Percentiles rank a stretch among this genome's conserved stretches.
Evolutionary conservation across 2,113 vertebrate species (phyloP).

Genomic region (Vicugna pacos): DNA sequence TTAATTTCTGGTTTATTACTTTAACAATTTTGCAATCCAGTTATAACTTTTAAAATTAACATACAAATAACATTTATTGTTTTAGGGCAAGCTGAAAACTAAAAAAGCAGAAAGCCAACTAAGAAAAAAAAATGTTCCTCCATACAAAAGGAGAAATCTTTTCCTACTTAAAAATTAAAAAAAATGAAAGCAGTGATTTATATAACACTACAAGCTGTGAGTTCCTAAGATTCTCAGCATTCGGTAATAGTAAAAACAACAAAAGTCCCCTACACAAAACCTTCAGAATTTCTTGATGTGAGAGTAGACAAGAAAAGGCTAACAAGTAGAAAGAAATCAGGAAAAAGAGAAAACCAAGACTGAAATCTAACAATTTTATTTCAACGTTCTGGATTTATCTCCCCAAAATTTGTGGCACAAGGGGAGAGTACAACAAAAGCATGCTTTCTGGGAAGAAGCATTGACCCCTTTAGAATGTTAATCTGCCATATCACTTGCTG

Average conservation of each 20-base stretch:
- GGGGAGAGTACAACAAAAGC: conserved; percentile 94
- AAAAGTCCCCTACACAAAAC: neutral
- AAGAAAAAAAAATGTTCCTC: neutral
- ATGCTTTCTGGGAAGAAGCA: conserved; percentile 94
- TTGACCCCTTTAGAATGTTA: conserved; percentile 94
- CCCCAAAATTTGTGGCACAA: conserved; percentile 85
- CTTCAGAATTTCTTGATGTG: conserved; percentile 30
- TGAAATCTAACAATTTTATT: conserved; percentile 84
- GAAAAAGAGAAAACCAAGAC: conserved; percentile 74
- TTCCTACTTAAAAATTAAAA: conserved; percentile 3
- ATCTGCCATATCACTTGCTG: conserved; percentile 94
- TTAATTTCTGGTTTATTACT: conserved; percentile 56
- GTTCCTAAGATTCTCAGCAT: neutral
- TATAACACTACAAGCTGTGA: conserved; percentile 4
- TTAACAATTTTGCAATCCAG: conserved; percentile 42
- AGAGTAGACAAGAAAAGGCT: conserved; percentile 28
- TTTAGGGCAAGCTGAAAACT: conserved; percentile 47
- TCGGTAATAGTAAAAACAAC: conserved; percentile 35
- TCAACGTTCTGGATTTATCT: conserved; percentile 84
- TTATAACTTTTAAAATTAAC: conserved; percentile 43
- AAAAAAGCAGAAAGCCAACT: conserved; percentile 32
- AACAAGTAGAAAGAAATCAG: conserved; percentile 9
- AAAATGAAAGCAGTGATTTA: conserved; percentile 42
- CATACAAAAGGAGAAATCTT: neutral
- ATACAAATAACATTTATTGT: conserved; percentile 46